Evolutionary conservation across 2,113 vertebrate species (phyloP).

Genomic region (Gymnogyps californianus): DNA sequence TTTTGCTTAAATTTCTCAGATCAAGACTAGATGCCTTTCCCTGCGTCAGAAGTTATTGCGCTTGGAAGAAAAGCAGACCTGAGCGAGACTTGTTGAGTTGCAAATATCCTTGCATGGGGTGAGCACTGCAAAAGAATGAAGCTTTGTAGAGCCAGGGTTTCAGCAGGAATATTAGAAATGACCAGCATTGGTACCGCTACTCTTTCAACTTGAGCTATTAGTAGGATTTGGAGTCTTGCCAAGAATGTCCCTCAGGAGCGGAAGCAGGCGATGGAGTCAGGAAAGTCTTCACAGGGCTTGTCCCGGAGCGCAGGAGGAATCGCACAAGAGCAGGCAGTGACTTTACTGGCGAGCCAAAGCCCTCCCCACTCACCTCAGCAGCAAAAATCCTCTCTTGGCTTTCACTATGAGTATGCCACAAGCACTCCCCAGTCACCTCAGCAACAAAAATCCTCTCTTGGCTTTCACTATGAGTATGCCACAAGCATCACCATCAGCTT

Average conservation of each 20-base stretch:
- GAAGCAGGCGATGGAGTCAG: not conserved
- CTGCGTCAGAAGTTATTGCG: not conserved
- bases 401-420: rapidly evolving
- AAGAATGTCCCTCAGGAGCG: rapidly evolving
- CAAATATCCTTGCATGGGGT: not conserved
- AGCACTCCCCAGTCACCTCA: not conserved
- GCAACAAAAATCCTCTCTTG: not conserved
- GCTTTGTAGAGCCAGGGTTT: not conserved
- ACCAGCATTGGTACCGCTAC: too few relatives aligned
- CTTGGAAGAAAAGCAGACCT: not conserved
- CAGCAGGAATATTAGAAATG: not conserved
- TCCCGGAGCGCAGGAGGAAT: not conserved
- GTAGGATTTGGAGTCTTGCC: not conserved
- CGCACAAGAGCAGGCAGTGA: not conserved
- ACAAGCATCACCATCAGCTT: not conserved
- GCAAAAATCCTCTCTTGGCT: not conserved
- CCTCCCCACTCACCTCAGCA: not conserved
- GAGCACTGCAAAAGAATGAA: not conserved
- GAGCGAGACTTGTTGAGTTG: not conserved
- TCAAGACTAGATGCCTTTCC: not conserved
- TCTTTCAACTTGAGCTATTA: not conserved
- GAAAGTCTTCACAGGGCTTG: not conserved
- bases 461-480: not conserved
- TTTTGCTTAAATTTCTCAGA: not conserved
- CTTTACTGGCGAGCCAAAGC: not conserved